Base-by-base conservation (phyloP, 2,888 invertebrate genomes). In the Odontocolon sp. region DNA sequence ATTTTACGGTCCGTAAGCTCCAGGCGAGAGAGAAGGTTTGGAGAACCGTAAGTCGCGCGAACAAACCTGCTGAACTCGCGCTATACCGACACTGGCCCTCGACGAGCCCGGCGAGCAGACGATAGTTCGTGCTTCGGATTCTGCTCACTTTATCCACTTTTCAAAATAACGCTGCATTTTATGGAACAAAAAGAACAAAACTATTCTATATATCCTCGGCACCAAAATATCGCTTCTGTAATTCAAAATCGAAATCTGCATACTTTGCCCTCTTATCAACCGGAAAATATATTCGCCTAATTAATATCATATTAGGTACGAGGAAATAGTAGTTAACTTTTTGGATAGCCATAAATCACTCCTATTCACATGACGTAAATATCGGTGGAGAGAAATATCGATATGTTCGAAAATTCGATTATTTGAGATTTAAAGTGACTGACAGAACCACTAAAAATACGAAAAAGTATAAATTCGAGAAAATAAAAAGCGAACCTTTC, bases 1-100 rank as follows among this genome's bases (percentile, higher is more conserved):
- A 83, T 83, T 83, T 83, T 83, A 83, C 83, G 83, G 80, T 79
- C 67, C 80, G 83, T 77, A 79, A 81, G 81, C 77, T 81, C 77
- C 76, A 63, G 69, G 77, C 57, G 75, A 67, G 61, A 73, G 67
- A 70, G 74, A 70, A 70, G 50, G 50, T 64, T 42, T 59, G 47
- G 64, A 3, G 59, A 69, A 21, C 38, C 42, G 50, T 50, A 47
- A 67, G 59, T 73, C 66, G 59, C 77, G 67, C 74, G 70, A 78
- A 76, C 67, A 71, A 77, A 77, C 77, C 77, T 80, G 80, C 80
- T 80, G 78, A 78, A 78, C 80, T 69, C 66, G 80, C 80, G 68
- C 64, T 61, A 77, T 45, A 73, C n/a, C n/a, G n/a, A n/a, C 69
- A 52, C 59, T 67, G 64, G 64, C 61, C 68, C 40, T 16, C 28